Percentiles rank a stretch among this genome's conserved stretches.
These are phyloP conservation scores for Steatocranus sp. DNA, from an alignment of 2,797 vertebrate genomes.

Conservation along the genomic window DNA sequence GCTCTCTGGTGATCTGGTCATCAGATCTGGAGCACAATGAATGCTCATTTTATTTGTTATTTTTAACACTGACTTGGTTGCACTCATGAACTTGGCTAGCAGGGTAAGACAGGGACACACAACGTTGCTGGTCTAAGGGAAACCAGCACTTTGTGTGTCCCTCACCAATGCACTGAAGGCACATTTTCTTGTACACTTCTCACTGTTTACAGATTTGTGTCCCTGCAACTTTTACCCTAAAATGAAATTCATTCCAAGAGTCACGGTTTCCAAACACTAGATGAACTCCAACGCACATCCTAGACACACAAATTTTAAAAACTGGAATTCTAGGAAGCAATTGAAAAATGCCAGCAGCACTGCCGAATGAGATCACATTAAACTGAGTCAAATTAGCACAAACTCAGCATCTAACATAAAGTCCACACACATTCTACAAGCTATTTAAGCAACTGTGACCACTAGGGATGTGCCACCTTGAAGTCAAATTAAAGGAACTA, in stretches of 20 bases:
- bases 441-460: background rate
- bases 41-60: background rate
- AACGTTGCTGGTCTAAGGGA: background rate
- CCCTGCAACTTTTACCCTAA: background rate
- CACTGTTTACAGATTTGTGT: background rate
- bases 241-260: background rate
- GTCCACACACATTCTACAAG: background rate
- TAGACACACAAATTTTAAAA: background rate
- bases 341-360: background rate
- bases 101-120: background rate
- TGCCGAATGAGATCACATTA: background rate
- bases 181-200: background rate
- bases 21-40: background rate
- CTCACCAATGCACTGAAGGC: background rate
- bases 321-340: background rate
- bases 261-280: background rate
- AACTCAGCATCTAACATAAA: background rate
- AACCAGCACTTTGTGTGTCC: background rate
- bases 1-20: background rate
- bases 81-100: background rate
- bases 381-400: background rate
- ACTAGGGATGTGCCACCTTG: background rate
- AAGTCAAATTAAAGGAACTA: background rate
- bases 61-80: background rate
- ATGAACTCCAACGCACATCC: background rate